phyloP scores from a whole-genome alignment of 2,113 vertebrate species.

The Anolis sagrei region DNA sequence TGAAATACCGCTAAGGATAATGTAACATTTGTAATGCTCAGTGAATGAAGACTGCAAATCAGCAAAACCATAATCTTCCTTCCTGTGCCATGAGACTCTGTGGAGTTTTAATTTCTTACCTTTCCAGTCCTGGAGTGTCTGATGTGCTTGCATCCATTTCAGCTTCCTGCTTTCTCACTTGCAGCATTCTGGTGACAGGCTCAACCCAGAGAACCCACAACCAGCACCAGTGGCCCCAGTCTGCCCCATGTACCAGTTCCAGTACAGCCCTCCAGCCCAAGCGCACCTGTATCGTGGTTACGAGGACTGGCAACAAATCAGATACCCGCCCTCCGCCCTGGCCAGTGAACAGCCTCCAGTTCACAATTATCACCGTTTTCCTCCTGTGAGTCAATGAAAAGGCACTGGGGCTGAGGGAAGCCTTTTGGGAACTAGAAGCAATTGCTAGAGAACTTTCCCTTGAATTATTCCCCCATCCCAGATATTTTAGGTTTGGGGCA shows the following conservation, averaged over 20 bases:
- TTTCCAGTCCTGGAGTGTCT: not conserved
- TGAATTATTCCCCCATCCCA: not conserved
- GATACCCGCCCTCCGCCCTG: conserved; percentile 84
- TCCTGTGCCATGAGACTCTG: not conserved
- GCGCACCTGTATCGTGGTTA: conserved; percentile 83
- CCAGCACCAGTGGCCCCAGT: conserved; percentile 78
- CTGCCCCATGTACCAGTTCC: conserved; percentile 89
- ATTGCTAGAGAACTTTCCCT: not conserved
- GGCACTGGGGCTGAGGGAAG: too few species aligned
- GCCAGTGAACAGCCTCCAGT: conserved; percentile 72
- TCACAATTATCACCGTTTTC: conserved; percentile 85
- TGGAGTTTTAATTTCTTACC: not conserved
- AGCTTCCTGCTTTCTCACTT: not conserved
- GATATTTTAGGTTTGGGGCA: not conserved
- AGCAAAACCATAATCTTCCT: not conserved
- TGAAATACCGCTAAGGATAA: not conserved
- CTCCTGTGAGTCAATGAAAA: conserved; percentile 69
- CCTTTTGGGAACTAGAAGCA: not conserved
- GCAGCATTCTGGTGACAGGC: conserved; percentile 85
- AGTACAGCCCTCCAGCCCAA: conserved; percentile 82
- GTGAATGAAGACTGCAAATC: not conserved
- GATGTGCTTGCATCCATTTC: not conserved
- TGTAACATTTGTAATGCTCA: not conserved
- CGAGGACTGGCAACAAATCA: conserved; percentile 90
- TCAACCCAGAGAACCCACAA: conserved; percentile 83